These are phyloP conservation scores for Corythoichthys haematopterus DNA, from an alignment of 2,113 vertebrate genomes.

Conservation along the genomic window DNA sequence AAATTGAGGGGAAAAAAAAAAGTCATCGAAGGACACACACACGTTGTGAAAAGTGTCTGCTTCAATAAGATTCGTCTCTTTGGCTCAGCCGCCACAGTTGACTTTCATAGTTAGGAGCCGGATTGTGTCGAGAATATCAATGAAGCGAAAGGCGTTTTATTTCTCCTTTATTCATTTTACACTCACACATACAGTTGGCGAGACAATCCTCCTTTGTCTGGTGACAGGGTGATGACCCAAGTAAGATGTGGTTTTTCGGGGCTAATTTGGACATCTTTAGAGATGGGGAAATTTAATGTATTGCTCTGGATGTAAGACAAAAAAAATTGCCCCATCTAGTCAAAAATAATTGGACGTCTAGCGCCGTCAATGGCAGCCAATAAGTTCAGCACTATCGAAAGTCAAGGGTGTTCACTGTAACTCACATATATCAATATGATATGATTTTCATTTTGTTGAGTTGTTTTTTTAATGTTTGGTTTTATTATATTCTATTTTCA, in stretches of 20 bases:
- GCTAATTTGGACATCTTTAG: slow-evolving; percentile 35
- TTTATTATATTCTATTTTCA: no score
- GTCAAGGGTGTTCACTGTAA: no score
- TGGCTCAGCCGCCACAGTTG: slow-evolving; percentile 4
- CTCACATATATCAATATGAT: no score
- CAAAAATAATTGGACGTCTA: no score
- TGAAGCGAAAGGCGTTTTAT: slow-evolving; percentile 12
- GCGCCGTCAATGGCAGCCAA: not conserved
- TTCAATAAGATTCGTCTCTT: slow-evolving; percentile 6
- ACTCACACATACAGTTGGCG: not conserved
- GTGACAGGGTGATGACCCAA: not conserved
- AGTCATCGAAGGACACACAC: slow-evolving; percentile 24
- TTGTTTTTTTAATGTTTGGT: no score
- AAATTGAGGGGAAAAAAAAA: slow-evolving; percentile 20
- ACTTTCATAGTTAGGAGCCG: slow-evolving; percentile 21
- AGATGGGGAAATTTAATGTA: not conserved
- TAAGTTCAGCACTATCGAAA: no score
- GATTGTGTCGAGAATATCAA: slow-evolving; percentile 33
- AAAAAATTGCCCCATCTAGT: no score
- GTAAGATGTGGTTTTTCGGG: slow-evolving; percentile 10
- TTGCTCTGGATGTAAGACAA: not conserved
- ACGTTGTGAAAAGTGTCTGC: not conserved
- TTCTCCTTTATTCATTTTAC: not conserved
- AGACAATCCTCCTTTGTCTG: not conserved
- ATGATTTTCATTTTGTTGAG: no score